Base-by-base conservation (phyloP, 1,140 invertebrate species). In the Macrotrachela quadricornifera region DNA sequence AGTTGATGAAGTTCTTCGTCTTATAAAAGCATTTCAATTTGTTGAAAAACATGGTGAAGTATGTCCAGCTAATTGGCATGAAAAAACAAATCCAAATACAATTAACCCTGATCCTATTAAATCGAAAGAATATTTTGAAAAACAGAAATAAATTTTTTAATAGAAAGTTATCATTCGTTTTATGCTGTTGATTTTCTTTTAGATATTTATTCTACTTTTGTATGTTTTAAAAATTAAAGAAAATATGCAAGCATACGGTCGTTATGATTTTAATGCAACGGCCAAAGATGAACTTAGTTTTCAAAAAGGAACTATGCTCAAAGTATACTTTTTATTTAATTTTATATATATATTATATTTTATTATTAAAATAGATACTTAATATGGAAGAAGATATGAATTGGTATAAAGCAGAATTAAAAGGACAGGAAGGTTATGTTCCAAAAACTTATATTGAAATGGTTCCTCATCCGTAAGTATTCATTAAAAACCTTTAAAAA, bases 381-480 rank as follows among this genome's bases (percentile, higher is more conserved):
- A 30, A 30, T 30, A 30, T 30, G 21, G 21, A 30, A 30, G 21
- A 30, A 30, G 92, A 97, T 73, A 86, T 90, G 75, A 95, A 97
- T 75, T 99, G 94, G 94, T 99, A 86, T 70, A 81, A 90, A 73
- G 92, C 92, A 56, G 92, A 97, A 75, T 72, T 94, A 61, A 85
- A 95, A 72, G 87, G 86, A n/a, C 80, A 79, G 74, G 91, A 96
- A 76, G 94, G 94, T 55, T 79, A 94, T 56, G 91, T 99, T 67
- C 92, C 92, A 63, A 91, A 87, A 67, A 97, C 97, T 75, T 97
- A 96, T 71, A 95, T 97, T 72, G 83, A 91, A 78, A 90, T 96
- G 85, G 90, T 85, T 74, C 61, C 61, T 39, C 63, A 69, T 59
- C 57, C 64, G 64, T 69, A 61, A 63, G 65, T 67, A 49, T 12